Evolutionary conservation across 2,888 invertebrate species (phyloP), one percentile per base, ranked within the genome.

Genomic region (Eupithecia insigniata): DNA sequence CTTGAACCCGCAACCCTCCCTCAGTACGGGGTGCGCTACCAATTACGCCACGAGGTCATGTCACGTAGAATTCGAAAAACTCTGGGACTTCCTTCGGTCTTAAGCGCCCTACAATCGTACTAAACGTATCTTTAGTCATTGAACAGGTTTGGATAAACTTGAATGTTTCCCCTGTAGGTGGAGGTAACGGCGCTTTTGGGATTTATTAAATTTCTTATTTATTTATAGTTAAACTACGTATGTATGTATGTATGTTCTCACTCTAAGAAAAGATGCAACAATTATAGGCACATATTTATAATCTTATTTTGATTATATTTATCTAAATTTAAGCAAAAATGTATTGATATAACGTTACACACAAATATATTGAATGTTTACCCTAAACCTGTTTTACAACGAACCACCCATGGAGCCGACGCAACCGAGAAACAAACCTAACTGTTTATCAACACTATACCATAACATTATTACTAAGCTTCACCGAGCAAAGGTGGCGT

Each of bases 331-430:
- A 60, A 30, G 30, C 30, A 18, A 18, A 60, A 60, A 60, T 60
- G 60, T 60, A 60, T 60, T 60, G 12, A 26, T 55, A 30, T 60
- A 60, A 60, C 30, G 60, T 58, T 14, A 58, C 58, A 58, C 26
- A 18, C 18, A 60, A 60, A 60, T 55, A 60, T 60, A 60, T 30
- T 1, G 10, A 30, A 30, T 60, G 30, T 60, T 60, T 60, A 30
- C 30, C 12, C 12, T 0, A 22, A 55, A 3, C 22, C 26, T 55
- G 55, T 55, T 55, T 55, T 26, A 22, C 55, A 51, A 8, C 46
- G 46, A 22, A 14, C 55, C 51, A 4, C 22, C 14, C 22, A 0
- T 1, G 26, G 0, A 1, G 22, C 51, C 55, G 55, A 26, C 55
- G 55, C 55, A 55, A 55, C 26, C 3, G 0, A 22, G 46, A 55